Percentiles rank a stretch among this genome's conserved stretches.
phyloP scores from a whole-genome alignment of 2,113 vertebrate species.

The Orthochromis indermauri region DNA sequence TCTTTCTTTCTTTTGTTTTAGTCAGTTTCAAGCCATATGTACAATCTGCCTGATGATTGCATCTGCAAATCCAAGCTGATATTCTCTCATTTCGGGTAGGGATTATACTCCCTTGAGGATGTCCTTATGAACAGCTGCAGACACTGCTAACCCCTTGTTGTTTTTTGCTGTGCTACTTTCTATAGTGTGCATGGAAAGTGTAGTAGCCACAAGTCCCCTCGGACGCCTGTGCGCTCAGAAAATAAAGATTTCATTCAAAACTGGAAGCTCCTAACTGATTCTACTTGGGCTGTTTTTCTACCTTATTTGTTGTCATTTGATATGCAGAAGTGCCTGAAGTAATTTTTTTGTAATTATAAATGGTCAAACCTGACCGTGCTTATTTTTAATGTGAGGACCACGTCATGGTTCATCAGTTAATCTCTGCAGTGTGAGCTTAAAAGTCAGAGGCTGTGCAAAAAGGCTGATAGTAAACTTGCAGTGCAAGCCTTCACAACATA shows the following conservation, averaged over 20 bases:
- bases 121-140: background rate
- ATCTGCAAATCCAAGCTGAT: background rate
- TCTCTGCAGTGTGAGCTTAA: background rate
- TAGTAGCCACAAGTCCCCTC: background rate
- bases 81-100: background rate
- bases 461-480: background rate
- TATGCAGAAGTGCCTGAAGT: background rate
- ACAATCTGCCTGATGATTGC: background rate
- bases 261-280: background rate
- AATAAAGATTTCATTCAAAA: background rate
- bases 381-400: background rate
- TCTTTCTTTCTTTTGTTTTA: background rate
- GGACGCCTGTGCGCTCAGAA: background rate
- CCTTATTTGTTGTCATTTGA: background rate
- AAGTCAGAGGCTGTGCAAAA: background rate
- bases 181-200: background rate
- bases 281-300: background rate
- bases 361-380: background rate
- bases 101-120: background rate
- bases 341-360: background rate
- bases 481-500: background rate
- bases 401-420: background rate
- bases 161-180: background rate
- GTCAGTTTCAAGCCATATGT: background rate
- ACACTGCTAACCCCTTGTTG: background rate